Conservation (phyloP, 2,888 invertebrate genomes). For the Trimorus sp. region DNA sequence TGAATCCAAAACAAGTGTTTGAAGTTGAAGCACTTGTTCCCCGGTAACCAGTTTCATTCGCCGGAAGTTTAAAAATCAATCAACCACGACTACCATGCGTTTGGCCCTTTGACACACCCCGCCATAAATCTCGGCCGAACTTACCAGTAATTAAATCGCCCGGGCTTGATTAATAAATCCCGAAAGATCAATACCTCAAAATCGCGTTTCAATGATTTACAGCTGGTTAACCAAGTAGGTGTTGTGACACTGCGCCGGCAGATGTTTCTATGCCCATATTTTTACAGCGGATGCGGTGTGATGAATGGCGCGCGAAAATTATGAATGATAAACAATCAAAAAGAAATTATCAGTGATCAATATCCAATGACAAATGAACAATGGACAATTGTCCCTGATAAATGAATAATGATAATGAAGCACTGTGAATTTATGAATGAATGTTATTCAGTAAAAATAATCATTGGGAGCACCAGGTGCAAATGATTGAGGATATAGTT, state of each 20-base stretch:
- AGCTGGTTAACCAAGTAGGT: background rate
- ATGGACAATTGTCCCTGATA: no score
- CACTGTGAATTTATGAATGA: no score
- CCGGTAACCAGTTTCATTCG: background rate
- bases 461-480: background rate
- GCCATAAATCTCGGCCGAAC: conserved; percentile 20
- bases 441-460: no score
- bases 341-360: no score
- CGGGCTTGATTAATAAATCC: conserved; percentile 20
- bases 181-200: conserved; percentile 28
- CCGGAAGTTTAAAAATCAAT: conserved; percentile 33
- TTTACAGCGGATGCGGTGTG: no score
- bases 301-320: no score
- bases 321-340: no score
- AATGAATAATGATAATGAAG: no score
- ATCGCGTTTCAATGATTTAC: conserved; percentile 20
- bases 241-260: no score
- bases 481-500: no score
- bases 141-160: conserved; percentile 24
- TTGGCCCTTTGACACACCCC: conserved; percentile 8
- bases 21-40: conserved; percentile 11
- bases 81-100: background rate
- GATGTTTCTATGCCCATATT: no score
- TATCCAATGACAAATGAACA: no score
- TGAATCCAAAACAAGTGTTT: background rate